Evolutionary conservation across 2,113 vertebrate species (phyloP).

Genomic region (Marmota monax): DNA sequence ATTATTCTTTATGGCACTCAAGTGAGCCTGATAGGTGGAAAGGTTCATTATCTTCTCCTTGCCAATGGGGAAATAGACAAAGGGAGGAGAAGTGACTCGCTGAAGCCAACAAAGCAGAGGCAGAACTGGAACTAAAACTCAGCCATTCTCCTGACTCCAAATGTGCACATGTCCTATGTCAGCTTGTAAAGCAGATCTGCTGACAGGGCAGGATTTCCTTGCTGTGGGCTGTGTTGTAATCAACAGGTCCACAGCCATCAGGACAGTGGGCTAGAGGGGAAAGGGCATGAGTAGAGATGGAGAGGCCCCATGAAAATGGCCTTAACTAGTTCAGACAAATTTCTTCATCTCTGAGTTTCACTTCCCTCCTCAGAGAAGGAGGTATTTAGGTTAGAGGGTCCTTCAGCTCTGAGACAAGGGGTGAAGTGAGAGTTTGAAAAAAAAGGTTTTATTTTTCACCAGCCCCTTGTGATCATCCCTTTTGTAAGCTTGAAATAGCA

Average conservation of each 20-base stretch:
- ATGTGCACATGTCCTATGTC: conserved; percentile 49
- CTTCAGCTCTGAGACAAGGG: background rate
- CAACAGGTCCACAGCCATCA: background rate
- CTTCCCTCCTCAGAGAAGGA: background rate
- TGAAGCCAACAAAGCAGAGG: conserved; percentile 62
- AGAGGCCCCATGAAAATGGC: background rate
- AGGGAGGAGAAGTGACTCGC: conserved; percentile 74
- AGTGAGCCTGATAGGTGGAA: conserved; percentile 79
- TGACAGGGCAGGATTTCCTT: conserved; percentile 62
- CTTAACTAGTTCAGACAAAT: background rate
- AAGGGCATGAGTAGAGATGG: background rate
- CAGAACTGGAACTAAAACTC: conserved; percentile 72
- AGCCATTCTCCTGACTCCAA: conserved; percentile 13
- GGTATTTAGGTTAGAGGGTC: background rate
- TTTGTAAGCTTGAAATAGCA: conserved; percentile 30
- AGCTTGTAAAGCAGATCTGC: conserved; percentile 41
- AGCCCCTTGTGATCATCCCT: background rate
- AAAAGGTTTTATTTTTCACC: conserved; percentile 18
- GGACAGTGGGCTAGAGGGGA: background rate
- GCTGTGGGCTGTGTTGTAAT: conserved; percentile 54
- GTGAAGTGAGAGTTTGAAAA: conserved; percentile 50
- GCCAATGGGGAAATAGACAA: conserved; percentile 75
- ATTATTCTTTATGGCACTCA: conserved; percentile 83
- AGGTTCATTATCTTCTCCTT: conserved; percentile 81
- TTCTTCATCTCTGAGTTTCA: background rate